Evolutionary conservation across 1,140 invertebrate genomes (phyloP), one percentile per base, ranked within the genome.

Genomic region (Aphaenogaster floridana): DNA sequence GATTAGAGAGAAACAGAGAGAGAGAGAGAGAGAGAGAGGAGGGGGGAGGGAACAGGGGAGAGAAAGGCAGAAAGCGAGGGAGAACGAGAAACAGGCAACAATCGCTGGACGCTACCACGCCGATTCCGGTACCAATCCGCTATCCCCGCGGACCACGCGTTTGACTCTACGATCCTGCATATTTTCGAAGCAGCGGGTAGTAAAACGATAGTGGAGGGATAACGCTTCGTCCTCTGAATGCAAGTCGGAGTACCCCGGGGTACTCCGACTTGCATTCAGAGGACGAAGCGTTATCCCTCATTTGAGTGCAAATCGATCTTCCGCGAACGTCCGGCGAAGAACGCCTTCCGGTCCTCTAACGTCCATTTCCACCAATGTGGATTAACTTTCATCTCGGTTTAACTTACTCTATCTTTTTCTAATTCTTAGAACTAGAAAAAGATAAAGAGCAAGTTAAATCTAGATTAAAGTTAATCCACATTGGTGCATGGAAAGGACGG

Each of bases 71-170:
- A 81, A 77, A 66, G 39, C 11, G 71, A 78, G 64, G 34, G 61
- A 79, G 45, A 59, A 52, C 86, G 45, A 39, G 61, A 80, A 21
- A 61, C 36, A 21, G 28, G 28, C 66, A 39, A 34, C 28, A 59
- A 69, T 6, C 59, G 64, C 74, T 91, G 78, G 87, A 90, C 77
- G 72, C 90, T 90, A 86, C 71, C 80, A 71, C 64, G 77, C 78
- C 86, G 74, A 90, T 90, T 90, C 71, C 52, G 64, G 59, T 45
- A 76, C 21, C 78, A 64, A 21, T 28, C 28, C 28, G 85, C 59
- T 86, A 84, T 61, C 71, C 45, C 36, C 61, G 57, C 34, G 36
- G 45, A 80, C 77, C 63, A 50, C 63, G 45, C 52, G 17, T 59
- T 28, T 0, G 28, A 28, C 28, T 28, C 28, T 9, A 50, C 8